Percentiles rank a stretch among this genome's conserved stretches.
Conservation (phyloP, 1,140 invertebrate species). For the Palaemon carinicauda region DNA sequence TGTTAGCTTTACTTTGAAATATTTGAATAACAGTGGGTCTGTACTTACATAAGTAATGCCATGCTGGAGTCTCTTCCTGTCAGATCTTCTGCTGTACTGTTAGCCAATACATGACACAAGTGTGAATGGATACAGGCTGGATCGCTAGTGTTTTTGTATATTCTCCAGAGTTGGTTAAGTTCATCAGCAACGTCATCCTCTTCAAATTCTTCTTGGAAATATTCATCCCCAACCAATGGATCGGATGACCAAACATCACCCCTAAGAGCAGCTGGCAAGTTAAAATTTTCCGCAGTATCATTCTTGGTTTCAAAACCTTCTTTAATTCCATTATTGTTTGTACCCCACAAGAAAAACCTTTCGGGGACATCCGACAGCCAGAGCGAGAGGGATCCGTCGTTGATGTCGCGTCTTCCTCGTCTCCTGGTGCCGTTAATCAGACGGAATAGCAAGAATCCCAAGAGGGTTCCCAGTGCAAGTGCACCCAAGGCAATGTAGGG, state of each 20-base stretch:
- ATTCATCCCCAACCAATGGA: slow-evolving; percentile 9
- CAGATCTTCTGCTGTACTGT: neutral
- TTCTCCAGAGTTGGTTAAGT: slow-evolving; percentile 38
- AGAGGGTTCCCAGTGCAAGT: slow-evolving; percentile 36
- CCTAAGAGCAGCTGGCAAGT: slow-evolving; percentile 5
- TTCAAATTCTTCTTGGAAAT: neutral
- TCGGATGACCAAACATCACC: slow-evolving; percentile 36
- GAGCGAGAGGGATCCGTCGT: slow-evolving; percentile 30
- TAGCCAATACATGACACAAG: slow-evolving; percentile 14
- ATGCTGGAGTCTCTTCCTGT: slow-evolving; percentile 19
- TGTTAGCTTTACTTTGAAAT: neutral
- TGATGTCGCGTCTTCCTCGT: slow-evolving; percentile 33
- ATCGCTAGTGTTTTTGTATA: slow-evolving; percentile 11
- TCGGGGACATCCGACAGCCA: slow-evolving; percentile 25
- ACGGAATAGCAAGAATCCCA: slow-evolving; percentile 34
- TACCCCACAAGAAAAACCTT: neutral
- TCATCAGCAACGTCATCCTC: slow-evolving; percentile 40
- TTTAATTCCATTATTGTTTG: neutral
- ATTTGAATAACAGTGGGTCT: neutral
- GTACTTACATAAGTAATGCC: slow-evolving; percentile 23
- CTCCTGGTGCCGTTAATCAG: slow-evolving; percentile 3
- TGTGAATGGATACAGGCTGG: slow-evolving; percentile 23
- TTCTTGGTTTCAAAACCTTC: neutral
- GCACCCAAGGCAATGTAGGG: slow-evolving; percentile 32
- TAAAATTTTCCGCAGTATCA: neutral